These are phyloP conservation scores for Natator depressus DNA, from an alignment of 2,113 vertebrate species.

Conservation along the genomic window DNA sequence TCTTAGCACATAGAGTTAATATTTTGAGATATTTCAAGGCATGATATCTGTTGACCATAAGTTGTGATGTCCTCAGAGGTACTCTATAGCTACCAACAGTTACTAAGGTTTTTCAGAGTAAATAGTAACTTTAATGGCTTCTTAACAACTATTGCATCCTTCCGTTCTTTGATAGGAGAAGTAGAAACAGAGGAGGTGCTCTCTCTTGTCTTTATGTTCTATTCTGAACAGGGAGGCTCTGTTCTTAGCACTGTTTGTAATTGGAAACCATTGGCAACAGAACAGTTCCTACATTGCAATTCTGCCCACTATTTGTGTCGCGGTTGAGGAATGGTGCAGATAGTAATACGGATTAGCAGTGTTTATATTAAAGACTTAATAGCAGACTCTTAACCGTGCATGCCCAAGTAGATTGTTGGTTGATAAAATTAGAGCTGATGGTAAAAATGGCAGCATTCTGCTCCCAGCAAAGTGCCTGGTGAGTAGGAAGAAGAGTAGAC, in stretches of 20 bases:
- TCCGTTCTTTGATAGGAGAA: not conserved
- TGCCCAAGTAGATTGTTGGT: not conserved
- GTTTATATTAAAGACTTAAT: not conserved
- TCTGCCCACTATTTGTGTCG: not conserved
- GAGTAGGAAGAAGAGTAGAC: not conserved
- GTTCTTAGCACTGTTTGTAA: not conserved
- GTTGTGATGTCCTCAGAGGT: not conserved
- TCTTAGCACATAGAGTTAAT: not conserved
- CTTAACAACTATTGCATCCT: not conserved
- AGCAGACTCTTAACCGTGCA: not conserved
- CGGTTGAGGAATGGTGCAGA: not conserved
- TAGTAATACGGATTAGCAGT: conserved; percentile 15
- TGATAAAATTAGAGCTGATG: conserved; percentile 38
- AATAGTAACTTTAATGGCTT: not conserved
- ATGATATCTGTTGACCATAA: not conserved
- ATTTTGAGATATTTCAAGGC: not conserved
- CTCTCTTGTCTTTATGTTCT: not conserved
- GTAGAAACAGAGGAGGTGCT: not conserved
- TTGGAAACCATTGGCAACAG: not conserved
- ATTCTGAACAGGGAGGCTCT: not conserved
- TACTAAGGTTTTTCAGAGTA: not conserved
- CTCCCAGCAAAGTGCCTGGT: not conserved
- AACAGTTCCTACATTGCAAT: not conserved
- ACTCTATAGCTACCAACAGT: not conserved
- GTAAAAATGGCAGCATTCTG: conserved; percentile 27